These are phyloP conservation scores for Hermodice carunculata DNA, from an alignment of 2,888 invertebrate genomes.

Conservation along the genomic window DNA sequence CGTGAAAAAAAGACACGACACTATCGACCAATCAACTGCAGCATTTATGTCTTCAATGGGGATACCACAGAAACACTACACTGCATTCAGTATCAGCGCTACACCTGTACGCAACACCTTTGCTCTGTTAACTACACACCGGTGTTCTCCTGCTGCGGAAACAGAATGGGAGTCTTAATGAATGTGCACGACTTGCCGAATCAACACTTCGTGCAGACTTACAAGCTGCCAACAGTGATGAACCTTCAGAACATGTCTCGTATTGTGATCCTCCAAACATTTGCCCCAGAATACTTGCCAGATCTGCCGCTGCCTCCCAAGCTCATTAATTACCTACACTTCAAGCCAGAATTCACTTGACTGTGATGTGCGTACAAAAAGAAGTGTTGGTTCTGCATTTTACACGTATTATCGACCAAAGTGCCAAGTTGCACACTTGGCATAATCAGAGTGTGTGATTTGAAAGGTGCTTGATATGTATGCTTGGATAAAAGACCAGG, in stretches of 20 bases:
- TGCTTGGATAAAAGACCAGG: too few species aligned
- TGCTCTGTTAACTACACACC: conserved; percentile 68
- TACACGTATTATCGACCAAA: too few species aligned
- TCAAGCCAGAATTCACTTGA: conserved; percentile 59
- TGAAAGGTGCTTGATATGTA: too few species aligned
- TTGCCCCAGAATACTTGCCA: conserved; percentile 51
- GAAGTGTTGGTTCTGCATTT: too few species aligned
- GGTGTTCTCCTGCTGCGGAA: conserved; percentile 64
- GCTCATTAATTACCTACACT: conserved; percentile 64
- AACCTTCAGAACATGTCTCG: conserved; percentile 65
- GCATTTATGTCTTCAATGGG: conserved; percentile 64
- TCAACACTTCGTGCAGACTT: conserved; percentile 64
- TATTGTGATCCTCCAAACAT: conserved; percentile 61
- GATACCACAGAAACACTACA: conserved; percentile 64
- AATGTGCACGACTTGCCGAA: conserved; percentile 58
- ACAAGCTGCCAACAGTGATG: conserved; percentile 62
- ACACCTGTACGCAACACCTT: conserved; percentile 62
- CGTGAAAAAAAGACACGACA: conserved; percentile 62
- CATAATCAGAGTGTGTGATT: too few species aligned
- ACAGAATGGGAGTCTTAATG: conserved; percentile 65
- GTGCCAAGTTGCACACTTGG: too few species aligned
- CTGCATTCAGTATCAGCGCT: conserved; percentile 67
- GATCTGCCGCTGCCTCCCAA: conserved; percentile 62
- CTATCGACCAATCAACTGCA: conserved; percentile 60
- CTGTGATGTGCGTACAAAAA: not conserved